Evolutionary conservation across 2,797 vertebrate genomes (phyloP), one percentile per base, ranked within the genome.

Genomic region (Hippocampus kuda): DNA sequence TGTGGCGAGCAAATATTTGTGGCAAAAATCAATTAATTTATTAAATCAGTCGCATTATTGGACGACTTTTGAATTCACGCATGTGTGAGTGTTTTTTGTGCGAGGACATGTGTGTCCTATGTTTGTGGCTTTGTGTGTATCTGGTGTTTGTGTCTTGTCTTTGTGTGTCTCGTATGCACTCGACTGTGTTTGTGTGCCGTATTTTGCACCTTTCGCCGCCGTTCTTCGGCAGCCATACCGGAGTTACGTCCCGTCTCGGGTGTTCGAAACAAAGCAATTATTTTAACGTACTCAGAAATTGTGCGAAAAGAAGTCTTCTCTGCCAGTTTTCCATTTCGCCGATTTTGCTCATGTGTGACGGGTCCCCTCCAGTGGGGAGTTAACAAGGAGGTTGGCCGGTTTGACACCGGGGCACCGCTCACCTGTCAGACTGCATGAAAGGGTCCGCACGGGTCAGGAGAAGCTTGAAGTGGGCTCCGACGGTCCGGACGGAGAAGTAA

Each of bases 401-500:
- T 65, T 65, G 68, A 71, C 27, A 54, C 69, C 13, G 65, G 53
- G 49, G 49, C 18, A 20, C 1, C 11, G n/a, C 53, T 56, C 53
- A 69, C 16, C 51, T 48, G 56, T 76, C 27, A 51, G 10, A 34
- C 26, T 27, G 16, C 51, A 51, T 72, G 24, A 22, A 49, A 15
- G 44, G 67, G 44, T 49, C 66, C 41, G 8, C 38, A 30, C 8
- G 34, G 42, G 49, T 46, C 67, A 22, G 26, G 49, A 7, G n/a
- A 51, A 12, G 5, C 12, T 54, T 75, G 63, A 64, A 60, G 57
- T 34, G 34, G 27, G 65, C 6, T 75, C 68, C 68, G 15, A 49
- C 16, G 1, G 1, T 67, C 34, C 68, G 61, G 66, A 63, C 71
- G 61, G 8, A 57, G 54, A 54, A 65, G 11, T 78, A 78, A 84